Conservation (phyloP, 2,113 vertebrate species). For the Chitala chitala region DNA sequence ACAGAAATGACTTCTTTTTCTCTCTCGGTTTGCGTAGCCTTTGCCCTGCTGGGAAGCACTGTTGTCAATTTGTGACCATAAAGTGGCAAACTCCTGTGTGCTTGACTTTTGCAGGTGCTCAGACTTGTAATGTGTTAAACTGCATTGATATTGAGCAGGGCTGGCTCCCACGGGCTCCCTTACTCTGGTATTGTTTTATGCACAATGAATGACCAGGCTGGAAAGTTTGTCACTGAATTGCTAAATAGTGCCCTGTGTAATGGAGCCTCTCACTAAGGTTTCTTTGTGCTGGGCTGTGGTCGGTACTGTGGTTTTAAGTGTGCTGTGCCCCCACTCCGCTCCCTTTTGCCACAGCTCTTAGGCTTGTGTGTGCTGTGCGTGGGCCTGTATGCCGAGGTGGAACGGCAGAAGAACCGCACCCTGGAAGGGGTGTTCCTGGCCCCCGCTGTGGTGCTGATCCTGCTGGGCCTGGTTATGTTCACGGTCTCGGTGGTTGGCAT, state of each 20-base stretch:
- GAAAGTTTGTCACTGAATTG: background rate
- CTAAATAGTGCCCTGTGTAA: no score
- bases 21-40: no score
- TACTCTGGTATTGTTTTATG: background rate
- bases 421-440: conserved; percentile 81
- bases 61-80: background rate
- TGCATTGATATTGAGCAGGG: background rate
- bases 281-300: background rate
- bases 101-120: background rate
- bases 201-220: background rate
- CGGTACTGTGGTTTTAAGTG: background rate
- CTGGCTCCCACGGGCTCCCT: background rate
- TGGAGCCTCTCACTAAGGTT: background rate
- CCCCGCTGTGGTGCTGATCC: conserved; percentile 76
- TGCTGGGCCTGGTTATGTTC: conserved; percentile 79
- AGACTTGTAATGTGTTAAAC: background rate
- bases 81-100: background rate
- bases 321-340: background rate
- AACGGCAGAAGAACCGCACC: conserved; percentile 78
- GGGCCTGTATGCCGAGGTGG: conserved; percentile 79
- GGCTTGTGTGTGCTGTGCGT: conserved; percentile 75
- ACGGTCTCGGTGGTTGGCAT: conserved; percentile 75
- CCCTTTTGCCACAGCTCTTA: conserved; percentile 55
- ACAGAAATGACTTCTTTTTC: no score
- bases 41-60: background rate